phyloP scores from a whole-genome alignment of 2,113 vertebrate genomes.

The Cairina moschata region DNA sequence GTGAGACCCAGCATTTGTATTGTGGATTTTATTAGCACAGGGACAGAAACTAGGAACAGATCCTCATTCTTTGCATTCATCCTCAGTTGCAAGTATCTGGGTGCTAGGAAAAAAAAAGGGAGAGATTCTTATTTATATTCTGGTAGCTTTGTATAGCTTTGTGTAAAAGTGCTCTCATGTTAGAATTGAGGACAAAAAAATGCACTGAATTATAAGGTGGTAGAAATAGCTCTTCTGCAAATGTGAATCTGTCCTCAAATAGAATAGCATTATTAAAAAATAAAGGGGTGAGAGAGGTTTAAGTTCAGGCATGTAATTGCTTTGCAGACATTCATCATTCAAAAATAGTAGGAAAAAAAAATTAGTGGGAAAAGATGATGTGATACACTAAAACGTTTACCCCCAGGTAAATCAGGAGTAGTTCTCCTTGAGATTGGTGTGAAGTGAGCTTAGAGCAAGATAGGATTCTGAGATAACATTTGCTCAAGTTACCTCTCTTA shows the following conservation, averaged over 20 bases:
- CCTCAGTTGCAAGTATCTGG: not conserved
- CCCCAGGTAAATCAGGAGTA: not conserved
- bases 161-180: not conserved
- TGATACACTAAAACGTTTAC: not conserved
- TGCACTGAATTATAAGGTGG: not conserved
- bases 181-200: not conserved
- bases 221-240: conserved; percentile 3
- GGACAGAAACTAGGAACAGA: not conserved
- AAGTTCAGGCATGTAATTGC: not conserved
- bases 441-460: not conserved
- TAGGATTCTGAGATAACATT: not conserved
- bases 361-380: not conserved
- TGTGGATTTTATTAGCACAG: not conserved
- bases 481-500: not conserved
- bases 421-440: not conserved
- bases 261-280: not conserved
- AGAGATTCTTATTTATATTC: not conserved
- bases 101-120: not conserved
- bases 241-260: not conserved
- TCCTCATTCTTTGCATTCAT: not conserved
- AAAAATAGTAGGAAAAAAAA: not conserved
- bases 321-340: not conserved
- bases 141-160: not conserved
- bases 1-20: not conserved
- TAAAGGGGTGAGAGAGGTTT: not conserved